Percentiles rank a stretch among this genome's conserved stretches.
These are phyloP conservation scores for Unio pictorum DNA, from an alignment of 2,888 invertebrate genomes.

Conservation along the genomic window DNA sequence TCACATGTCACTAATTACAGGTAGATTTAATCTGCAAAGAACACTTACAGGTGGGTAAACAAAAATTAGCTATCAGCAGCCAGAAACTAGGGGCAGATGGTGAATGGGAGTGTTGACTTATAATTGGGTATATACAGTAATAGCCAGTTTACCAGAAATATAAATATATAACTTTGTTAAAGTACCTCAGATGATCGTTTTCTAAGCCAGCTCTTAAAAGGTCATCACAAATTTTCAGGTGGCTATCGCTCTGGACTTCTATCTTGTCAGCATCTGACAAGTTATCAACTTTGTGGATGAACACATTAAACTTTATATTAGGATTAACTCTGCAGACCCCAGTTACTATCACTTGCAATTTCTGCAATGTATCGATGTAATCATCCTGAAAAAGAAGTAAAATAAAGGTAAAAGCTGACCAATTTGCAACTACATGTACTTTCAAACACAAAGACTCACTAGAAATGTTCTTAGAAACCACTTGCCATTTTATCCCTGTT, in stretches of 20 bases:
- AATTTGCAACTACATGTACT: too few species aligned
- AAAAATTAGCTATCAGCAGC: too few species aligned
- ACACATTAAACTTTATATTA: slow-evolving; percentile 95
- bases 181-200: slow-evolving; percentile 61
- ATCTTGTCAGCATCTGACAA: slow-evolving; percentile 98
- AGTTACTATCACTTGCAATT: slow-evolving; percentile 92
- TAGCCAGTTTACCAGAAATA: neutral
- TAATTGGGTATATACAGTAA: slow-evolving; percentile 11
- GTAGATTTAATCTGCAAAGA: too few species aligned
- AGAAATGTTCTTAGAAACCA: too few species aligned
- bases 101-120: too few species aligned
- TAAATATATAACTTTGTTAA: neutral
- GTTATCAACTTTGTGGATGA: slow-evolving; percentile 99
- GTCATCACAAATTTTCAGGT: slow-evolving; percentile 95
- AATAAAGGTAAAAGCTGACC: neutral
- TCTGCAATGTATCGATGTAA: slow-evolving; percentile 94
- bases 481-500: too few species aligned
- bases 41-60: too few species aligned
- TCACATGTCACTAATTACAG: too few species aligned
- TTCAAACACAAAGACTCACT: neutral
- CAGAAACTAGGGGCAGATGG: too few species aligned
- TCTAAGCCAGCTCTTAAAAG: slow-evolving; percentile 84
- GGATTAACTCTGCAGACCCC: slow-evolving; percentile 96
- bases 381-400: slow-evolving; percentile 81
- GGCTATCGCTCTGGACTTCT: slow-evolving; percentile 98